Base-by-base conservation (phyloP, 1,140 invertebrate species). In the Drosophila paulistorum region DNA sequence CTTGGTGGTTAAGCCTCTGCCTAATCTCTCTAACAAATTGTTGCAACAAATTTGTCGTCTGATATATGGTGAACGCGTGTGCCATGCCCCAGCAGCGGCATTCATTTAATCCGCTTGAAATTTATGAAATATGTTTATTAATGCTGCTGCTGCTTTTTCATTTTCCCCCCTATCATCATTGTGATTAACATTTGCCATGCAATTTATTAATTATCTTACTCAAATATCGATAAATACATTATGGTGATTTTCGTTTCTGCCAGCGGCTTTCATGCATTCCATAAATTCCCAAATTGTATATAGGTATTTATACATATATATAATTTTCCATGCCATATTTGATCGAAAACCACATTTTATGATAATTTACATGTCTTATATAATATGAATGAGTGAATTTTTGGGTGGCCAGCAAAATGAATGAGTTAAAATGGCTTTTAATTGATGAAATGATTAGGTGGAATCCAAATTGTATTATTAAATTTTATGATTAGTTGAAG, bases 11-110 rank as follows among this genome's bases (percentile, higher is more conserved):
- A 70, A 77, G 75, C 72, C 45, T 60, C 54, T 66, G 72, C 70
- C 76, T 85, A 85, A 85, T 86, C 79, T 87, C 62, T 82, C 69
- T 74, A 72, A 85, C 75, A 85, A 87, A 82, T 70, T 61, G 62
- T 82, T 70, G 75, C 74, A 41, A 74, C 71, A 70, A 74, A 69
- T 77, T 57, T 74, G 71, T 69, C 58, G 60, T 70, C 51, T 85
- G 75, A 85, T 82, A 87, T 79, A 85, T 82, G 45, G 71, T 33
- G 10, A 37, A 58, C 67, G 82, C 75, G 71, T 82, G 75, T 54
- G 65, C 63, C 67, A 48, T 37, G 45, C 45, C 45, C 45, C 45
- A 11, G 9, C 17, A 51, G 42, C 42, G 10, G 42, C 60, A 20
- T 33, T 77, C 75, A 74, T 45, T 77, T 74, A 77, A 77, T 77